Base-by-base conservation (phyloP, 2,113 vertebrate species). In the Larimichthys crocea region DNA sequence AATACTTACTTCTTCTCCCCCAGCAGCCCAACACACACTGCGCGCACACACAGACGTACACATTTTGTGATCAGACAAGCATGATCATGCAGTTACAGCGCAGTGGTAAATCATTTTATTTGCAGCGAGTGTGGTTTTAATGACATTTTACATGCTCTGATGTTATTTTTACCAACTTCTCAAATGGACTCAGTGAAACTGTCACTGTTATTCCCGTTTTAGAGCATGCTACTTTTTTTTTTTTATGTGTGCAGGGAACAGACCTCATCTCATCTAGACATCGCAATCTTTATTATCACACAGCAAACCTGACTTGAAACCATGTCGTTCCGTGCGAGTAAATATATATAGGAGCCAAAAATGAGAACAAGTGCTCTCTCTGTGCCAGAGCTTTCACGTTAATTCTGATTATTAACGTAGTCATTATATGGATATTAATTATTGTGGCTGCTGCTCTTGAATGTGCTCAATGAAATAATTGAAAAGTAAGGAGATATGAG, bases 41-140 rank as follows among this genome's bases (percentile, higher is more conserved):
- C 7, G 35, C 40, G 22, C 70, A 68, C 40, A 66, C 11, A 10
- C 74, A 80, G 19, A 61, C 75, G 40, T 57, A 46, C 81, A 90
- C 76, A 80, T 53, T 70, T 64, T 80, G 79, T 82, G 86, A 90
- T 88, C 88, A 91, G 84, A 88, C 87, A 82, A 86, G 83, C 88
- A 89, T 87, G 86, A 85, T 89, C 88, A n/a, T 82, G 86, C 74
- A 75, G 74, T 88, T 86, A 88, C 83, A 82, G 82, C 76, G 62
- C 86, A 85, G 88, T 48, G 68, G 85, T 84, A 88, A 88, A 86
- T 91, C 79, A 85, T 90, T 90, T 83, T 63, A 85, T 78, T 87
- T 90, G 83, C 82, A 82, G 84, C 79, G 66, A 87, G 76, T 86
- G 74, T 48, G 78, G 64, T 79, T 89, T 86, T 87, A 90, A 89